These are phyloP conservation scores for Gibbula magus DNA, from an alignment of 2,888 invertebrate genomes.

Conservation along the genomic window DNA sequence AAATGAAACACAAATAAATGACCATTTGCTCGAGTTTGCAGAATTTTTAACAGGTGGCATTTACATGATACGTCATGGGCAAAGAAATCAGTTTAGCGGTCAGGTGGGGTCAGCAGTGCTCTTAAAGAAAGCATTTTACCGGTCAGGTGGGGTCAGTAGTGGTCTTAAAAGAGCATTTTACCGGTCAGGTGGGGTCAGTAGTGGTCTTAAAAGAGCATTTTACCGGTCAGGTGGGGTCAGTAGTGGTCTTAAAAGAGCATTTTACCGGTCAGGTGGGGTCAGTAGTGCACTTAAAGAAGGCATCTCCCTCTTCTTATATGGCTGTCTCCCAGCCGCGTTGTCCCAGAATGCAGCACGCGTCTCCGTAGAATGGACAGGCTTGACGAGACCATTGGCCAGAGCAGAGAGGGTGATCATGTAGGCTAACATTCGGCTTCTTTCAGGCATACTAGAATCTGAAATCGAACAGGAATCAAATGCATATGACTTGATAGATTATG, in stretches of 20 bases:
- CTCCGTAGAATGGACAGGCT: not conserved
- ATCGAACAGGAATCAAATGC: not conserved
- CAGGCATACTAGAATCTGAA: not conserved
- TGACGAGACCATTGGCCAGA: not conserved
- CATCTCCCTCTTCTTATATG: conserved; percentile 13
- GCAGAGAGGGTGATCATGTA: not conserved
- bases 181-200: not conserved
- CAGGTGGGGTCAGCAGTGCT: not conserved
- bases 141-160: not conserved
- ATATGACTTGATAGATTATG: too few species aligned
- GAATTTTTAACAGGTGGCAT: too few species aligned
- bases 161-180: too few species aligned
- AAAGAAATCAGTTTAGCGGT: too few species aligned
- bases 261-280: conserved; percentile 5
- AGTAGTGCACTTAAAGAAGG: not conserved
- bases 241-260: not conserved
- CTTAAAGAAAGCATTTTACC: not conserved
- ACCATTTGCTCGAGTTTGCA: too few species aligned
- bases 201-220: too few species aligned
- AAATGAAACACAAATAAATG: too few species aligned
- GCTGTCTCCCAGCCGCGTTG: conserved; percentile 11
- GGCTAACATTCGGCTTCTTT: not conserved
- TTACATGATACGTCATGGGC: too few species aligned
- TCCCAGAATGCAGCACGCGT: conserved; percentile 15
- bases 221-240: conserved; percentile 14